These are phyloP conservation scores for Trinectes maculatus DNA, from an alignment of 2,113 vertebrate genomes.

Conservation along the genomic window DNA sequence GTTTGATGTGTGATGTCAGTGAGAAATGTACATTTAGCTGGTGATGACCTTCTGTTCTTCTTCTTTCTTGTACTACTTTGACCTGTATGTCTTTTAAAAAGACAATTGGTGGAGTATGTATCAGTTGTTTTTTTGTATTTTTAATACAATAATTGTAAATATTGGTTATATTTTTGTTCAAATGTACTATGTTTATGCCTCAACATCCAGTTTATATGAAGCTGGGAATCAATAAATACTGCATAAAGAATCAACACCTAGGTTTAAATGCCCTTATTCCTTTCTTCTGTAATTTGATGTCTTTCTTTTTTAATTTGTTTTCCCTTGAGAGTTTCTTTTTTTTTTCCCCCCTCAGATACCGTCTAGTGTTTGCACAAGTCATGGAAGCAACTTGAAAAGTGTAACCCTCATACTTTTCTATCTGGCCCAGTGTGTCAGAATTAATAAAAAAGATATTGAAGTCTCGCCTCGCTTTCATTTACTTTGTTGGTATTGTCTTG, in stretches of 20 bases:
- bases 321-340: conserved; percentile 21
- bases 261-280: conserved; percentile 74
- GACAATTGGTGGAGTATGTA: conserved; percentile 99
- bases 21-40: conserved; percentile 99
- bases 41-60: conserved; percentile 89
- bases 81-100: conserved; percentile 99
- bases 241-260: conserved; percentile 75
- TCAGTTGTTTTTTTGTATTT: conserved; percentile 99
- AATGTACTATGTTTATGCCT: conserved; percentile 99
- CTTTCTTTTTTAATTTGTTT: conserved; percentile 56
- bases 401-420: conserved; percentile 73
- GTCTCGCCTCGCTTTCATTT: conserved; percentile 50
- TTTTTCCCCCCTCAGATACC: conserved; percentile 39
- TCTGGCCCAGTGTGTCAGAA: conserved; percentile 71
- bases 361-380: conserved; percentile 79
- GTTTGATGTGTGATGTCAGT: conserved; percentile 97
- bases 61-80: conserved; percentile 97
- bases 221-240: conserved; percentile 99
- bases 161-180: conserved; percentile 99
- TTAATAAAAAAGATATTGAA: conserved; percentile 77
- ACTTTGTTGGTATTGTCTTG: conserved; percentile 30
- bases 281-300: conserved; percentile 47
- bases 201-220: conserved; percentile 98
- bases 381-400: conserved; percentile 76
- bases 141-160: conserved; percentile 99